phyloP scores from a whole-genome alignment of 2,888 invertebrate species.

The Oxystoma pomonae region DNA sequence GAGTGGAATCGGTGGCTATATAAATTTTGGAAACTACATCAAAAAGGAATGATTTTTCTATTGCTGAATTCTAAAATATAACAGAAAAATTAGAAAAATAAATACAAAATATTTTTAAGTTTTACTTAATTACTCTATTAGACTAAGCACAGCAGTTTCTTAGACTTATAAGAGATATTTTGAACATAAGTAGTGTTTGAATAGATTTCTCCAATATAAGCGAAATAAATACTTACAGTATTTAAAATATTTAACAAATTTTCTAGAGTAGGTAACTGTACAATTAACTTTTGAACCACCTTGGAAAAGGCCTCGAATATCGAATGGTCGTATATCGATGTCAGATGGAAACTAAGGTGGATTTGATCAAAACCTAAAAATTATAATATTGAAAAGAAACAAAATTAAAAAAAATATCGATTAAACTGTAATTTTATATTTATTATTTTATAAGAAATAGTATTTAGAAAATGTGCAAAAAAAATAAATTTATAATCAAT shows the following conservation, averaged over 20 bases:
- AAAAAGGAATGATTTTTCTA: slow-evolving; percentile 98
- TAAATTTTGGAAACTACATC: slow-evolving; percentile 99
- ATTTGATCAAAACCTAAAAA: slow-evolving; percentile 69
- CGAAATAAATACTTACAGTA: slow-evolving; percentile 64
- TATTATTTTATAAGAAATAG: no score
- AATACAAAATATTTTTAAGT: background rate
- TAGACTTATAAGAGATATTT: background rate
- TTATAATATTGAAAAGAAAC: slow-evolving; percentile 1
- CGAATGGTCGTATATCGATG: slow-evolving; percentile 99
- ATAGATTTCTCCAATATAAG: slow-evolving; percentile 7
- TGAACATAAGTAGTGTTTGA: background rate
- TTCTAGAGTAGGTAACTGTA: slow-evolving; percentile 94
- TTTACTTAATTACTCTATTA: background rate
- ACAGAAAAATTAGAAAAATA: slow-evolving; percentile 10
- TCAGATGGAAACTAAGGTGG: slow-evolving; percentile 90
- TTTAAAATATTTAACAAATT: slow-evolving; percentile 96
- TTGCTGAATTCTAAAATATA: slow-evolving; percentile 90
- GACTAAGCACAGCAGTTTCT: background rate
- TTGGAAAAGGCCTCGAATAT: slow-evolving; percentile 99
- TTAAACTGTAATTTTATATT: no score
- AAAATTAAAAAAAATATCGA: no score
- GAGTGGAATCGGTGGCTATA: slow-evolving; percentile 98
- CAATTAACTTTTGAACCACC: slow-evolving; percentile 98
- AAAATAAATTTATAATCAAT: no score
- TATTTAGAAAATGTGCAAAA: no score